Base-by-base conservation (phyloP, 2,797 vertebrate species). In the Buceros bicornis region DNA sequence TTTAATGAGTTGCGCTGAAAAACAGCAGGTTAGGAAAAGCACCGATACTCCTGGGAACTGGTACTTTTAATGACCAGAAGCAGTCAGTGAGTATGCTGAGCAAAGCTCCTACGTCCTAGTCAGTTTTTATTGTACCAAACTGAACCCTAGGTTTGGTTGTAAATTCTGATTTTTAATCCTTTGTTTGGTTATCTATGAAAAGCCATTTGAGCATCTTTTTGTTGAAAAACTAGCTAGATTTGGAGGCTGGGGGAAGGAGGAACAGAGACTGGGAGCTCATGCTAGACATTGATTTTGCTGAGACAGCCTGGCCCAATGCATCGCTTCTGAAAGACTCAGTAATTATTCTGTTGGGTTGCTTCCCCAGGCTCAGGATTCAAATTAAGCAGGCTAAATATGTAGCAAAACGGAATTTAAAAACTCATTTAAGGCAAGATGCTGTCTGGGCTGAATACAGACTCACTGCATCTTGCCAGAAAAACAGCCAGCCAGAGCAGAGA, bases 321-420 rank as follows among this genome's bases (percentile, higher is more conserved):
- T 65, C 0, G 0, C 33, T 81, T 90, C 45, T 20, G 78, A 95
- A 85, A 81, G 54, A 64, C 51, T 87, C 10, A 0, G 69, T 93
- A 90, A 91, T 95, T 95, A 91, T 80, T 93, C 85, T 83, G 18
- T 60, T 83, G 82, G 72, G 85, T 78, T 94, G 67, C 74, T 93
- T 96, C 87, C 45, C 33, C 74, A 71, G 67, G 74, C 92, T 94
- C 95, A 53, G 72, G 62, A 89, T 87, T 92, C 95, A 87, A 87
- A 93, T 96, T 82, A 93, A 57, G n/a, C 53, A 80, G 84, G 35
- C 67, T 80, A 81, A 74, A 48, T 89, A 60, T 91, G 89, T 89
- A 74, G 79, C 87, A 87, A 87, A 96, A 92, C 69, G 93, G 86
- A 60, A 90, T 95, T 90, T 51, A 87, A 89, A 93, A 87, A 80